A percentile compares a stretch with the other conserved stretches of the same genome.
Conservation (phyloP, 2,888 invertebrate genomes). For the Laspeyria flexula region DNA sequence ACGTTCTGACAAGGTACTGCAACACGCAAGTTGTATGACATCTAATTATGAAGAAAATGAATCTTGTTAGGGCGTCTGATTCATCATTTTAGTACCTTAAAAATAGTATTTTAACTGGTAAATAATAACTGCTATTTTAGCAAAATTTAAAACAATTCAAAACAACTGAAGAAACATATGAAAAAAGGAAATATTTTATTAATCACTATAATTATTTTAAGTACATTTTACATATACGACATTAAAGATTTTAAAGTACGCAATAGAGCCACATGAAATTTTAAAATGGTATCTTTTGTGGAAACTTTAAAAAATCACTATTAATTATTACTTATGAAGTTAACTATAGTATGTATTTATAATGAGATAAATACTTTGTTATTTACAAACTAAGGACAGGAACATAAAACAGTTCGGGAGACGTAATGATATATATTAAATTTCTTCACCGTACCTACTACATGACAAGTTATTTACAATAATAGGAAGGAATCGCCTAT, state of each 20-base stretch:
- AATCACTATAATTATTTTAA: conserved; percentile 71
- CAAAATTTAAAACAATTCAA: conserved; percentile 33
- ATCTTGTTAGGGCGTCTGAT: conserved; percentile 29
- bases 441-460: conserved; percentile 73
- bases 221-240: conserved; percentile 82
- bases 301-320: conserved; percentile 65
- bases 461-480: conserved; percentile 76
- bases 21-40: conserved; percentile 26
- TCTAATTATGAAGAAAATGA: conserved; percentile 24
- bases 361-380: conserved; percentile 70
- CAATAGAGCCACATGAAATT: conserved; percentile 69
- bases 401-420: conserved; percentile 84
- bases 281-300: conserved; percentile 70
- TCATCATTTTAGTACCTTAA: conserved; percentile 9
- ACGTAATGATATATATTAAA: conserved; percentile 81
- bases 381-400: conserved; percentile 83
- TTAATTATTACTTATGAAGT: conserved; percentile 56
- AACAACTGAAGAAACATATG: conserved; percentile 42
- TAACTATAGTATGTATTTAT: conserved; percentile 59
- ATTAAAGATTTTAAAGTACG: conserved; percentile 75
- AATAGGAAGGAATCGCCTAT: conserved; percentile 72
- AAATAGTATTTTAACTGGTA: conserved; percentile 17
- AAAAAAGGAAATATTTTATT: conserved; percentile 59
- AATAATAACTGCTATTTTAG: conserved; percentile 23
- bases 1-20: conserved; percentile 30